Evolutionary conservation across 2,888 invertebrate species (phyloP), one percentile per base, ranked within the genome.

Genomic region (Frankliniella intonsa): DNA sequence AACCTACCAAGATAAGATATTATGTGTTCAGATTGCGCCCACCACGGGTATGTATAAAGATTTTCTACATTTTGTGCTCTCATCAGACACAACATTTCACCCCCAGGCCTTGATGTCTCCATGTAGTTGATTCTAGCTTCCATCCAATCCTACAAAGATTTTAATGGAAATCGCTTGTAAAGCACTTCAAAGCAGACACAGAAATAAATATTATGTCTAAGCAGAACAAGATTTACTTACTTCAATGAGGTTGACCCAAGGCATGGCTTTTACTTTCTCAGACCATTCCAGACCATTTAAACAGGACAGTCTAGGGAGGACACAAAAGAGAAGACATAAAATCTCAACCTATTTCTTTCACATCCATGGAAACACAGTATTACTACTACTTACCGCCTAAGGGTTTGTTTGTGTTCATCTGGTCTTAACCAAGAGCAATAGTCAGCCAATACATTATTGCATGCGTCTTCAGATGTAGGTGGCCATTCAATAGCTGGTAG

Each of bases 361-460:
- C 17, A 62, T 62, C 7, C 12, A 55, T 5, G 12, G 9, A 17
- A 3, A 62, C 17, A 14, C n/a, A 12, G 62, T 14, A 14, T 14
- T 14, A 0, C 1, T 0, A 7, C n/a, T 22, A 69, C 22, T 76
- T 76, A 25, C 69, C 69, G 22, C 25, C 69, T 76, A 0, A 5
- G 25, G 22, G 69, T 76, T 9, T 76, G 69, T 12, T 76, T 76
- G 22, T 25, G 25, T 10, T 76, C 69, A n/a, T 76, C 69, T 25
- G 69, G 69, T 76, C 69, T 76, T 25, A 76, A 22, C 69, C 69
- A 76, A 8, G 69, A 76, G 25, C 69, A 76, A 76, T 76, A 76
- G 7, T 76, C 22, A 8, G 69, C 12, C 9, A 76, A 25, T 5
- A 12, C 10, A 12, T 12, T 76, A 25, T 25, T 12, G 25, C 22